Conservation (phyloP, 2,113 vertebrate genomes). For the Montifringilla adamsi region DNA sequence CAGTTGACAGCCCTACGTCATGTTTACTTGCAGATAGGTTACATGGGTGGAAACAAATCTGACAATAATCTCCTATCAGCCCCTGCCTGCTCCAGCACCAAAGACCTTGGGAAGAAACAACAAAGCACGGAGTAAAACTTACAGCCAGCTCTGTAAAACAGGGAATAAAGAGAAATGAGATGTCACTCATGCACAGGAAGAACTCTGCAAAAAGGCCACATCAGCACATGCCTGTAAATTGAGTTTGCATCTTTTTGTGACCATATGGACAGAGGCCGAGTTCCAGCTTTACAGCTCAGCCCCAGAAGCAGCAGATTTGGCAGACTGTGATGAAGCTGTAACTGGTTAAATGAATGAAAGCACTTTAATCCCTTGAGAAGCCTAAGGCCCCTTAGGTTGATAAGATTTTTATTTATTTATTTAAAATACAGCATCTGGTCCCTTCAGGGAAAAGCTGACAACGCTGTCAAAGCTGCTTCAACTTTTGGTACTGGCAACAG, state of each 20-base stretch:
- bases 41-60: slow-evolving; percentile 38
- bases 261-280: slow-evolving; percentile 29
- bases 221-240: neutral
- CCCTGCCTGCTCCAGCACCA: neutral
- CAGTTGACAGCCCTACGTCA: neutral
- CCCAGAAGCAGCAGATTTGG: slow-evolving; percentile 24
- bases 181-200: neutral
- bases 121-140: neutral
- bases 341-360: slow-evolving; percentile 54
- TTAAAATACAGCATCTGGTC: slow-evolving; percentile 27
- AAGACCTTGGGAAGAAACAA: neutral
- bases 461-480: neutral
- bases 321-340: slow-evolving; percentile 12
- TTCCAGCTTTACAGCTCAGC: slow-evolving; percentile 52
- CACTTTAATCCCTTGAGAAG: slow-evolving; percentile 56
- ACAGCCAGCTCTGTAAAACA: neutral
- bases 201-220: neutral
- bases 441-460: neutral
- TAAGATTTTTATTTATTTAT: slow-evolving; percentile 45
- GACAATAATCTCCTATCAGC: slow-evolving; percentile 22
- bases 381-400: slow-evolving; percentile 33
- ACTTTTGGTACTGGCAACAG: neutral
- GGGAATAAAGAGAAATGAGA: neutral
- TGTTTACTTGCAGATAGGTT: slow-evolving; percentile 33
- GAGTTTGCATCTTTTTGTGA: neutral